Percentiles rank a stretch among this genome's conserved stretches.
These are phyloP conservation scores for Scleropages formosus DNA, from an alignment of 2,797 vertebrate species.

Conservation along the genomic window DNA sequence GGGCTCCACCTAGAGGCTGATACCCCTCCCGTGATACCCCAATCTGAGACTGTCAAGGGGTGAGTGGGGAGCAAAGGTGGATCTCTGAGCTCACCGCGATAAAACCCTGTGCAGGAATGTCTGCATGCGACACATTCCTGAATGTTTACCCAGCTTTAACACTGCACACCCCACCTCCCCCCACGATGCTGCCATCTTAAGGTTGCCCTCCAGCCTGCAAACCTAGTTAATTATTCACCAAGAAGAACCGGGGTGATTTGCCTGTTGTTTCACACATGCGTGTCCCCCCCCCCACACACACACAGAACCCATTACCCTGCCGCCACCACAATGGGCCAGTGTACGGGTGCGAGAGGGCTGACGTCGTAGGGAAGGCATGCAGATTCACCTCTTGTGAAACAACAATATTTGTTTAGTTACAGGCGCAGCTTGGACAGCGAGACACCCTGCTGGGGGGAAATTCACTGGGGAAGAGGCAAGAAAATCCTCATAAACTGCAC, in stretches of 20 bases:
- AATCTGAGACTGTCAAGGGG: slow-evolving; percentile 41
- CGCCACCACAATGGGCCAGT: slow-evolving; percentile 66
- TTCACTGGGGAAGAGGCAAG: slow-evolving; percentile 11
- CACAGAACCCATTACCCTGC: slow-evolving; percentile 43
- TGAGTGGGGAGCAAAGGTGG: not conserved
- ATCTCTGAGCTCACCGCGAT: slow-evolving; percentile 51
- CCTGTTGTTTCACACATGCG: slow-evolving; percentile 18
- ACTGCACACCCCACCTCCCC: slow-evolving; percentile 43
- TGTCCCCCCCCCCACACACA: slow-evolving; percentile 27
- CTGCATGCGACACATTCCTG: slow-evolving; percentile 70
- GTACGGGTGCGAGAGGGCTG: slow-evolving; percentile 60
- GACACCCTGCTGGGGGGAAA: slow-evolving; percentile 50
- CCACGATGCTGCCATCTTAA: slow-evolving; percentile 27
- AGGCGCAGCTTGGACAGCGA: slow-evolving; percentile 44
- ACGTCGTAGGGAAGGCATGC: slow-evolving; percentile 72
- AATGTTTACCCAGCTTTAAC: slow-evolving; percentile 61
- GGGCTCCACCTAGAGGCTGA: too few relatives aligned
- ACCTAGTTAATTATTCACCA: slow-evolving; percentile 66
- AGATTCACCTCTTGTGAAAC: slow-evolving; percentile 65
- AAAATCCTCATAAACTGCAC: slow-evolving; percentile 12
- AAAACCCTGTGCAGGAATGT: slow-evolving; percentile 67
- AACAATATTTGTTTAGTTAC: slow-evolving; percentile 75
- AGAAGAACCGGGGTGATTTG: slow-evolving; percentile 39
- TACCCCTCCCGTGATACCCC: slow-evolving; percentile 25
- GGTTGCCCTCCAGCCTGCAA: slow-evolving; percentile 49